Base-by-base conservation (phyloP, 2,113 vertebrate genomes). In the Austrofundulus limnaeus region DNA sequence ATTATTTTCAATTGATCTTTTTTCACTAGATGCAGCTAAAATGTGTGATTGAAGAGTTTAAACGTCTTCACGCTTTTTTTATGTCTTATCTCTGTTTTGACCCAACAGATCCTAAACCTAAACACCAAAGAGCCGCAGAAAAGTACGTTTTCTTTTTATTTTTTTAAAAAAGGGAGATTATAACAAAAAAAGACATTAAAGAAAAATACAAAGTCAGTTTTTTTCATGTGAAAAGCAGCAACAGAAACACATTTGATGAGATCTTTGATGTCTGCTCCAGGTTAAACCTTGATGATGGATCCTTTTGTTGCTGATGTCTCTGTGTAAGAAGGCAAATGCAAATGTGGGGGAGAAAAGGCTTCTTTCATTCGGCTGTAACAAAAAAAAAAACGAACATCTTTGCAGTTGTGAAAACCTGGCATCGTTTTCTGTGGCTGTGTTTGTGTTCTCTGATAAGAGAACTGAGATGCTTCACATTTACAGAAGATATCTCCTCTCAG, bases 231-330 rank as follows among this genome's bases (percentile, higher is more conserved):
- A 37, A n/a, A 53, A 13, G 20, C 20, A 19, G 52, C 3, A 4
- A 37, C 25, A 9, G 19, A 53, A 58, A 63, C 53, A 11, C 43
- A 20, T 53, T 31, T 45, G 38, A 76, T 55, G 51, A 78, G 47
- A 64, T 55, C 37, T 62, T 49, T 59, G 41, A 58, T 52, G 53
- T 52, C 20, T 66, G 57, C 7, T 43, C 41, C 28, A 31, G 4
- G 65, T 37, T 55, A 59, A 74, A 47, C 38, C 49, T n/a, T 20
- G 52, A 46, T 61, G 42, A 80, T 34, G 11, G 34, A 48, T 66
- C 64, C 11, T 70, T 61, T 70, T 41, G 60, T 80, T 48, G n/a
- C 25, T 1, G 7, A 46, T 21, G 24, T 67, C 48, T 3, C 11
- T 20, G 13, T 28, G 6, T 37, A 59, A 42, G 28, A 42, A 43